Base-by-base conservation (phyloP, 2,888 invertebrate genomes). In the Portevinia maculata region DNA sequence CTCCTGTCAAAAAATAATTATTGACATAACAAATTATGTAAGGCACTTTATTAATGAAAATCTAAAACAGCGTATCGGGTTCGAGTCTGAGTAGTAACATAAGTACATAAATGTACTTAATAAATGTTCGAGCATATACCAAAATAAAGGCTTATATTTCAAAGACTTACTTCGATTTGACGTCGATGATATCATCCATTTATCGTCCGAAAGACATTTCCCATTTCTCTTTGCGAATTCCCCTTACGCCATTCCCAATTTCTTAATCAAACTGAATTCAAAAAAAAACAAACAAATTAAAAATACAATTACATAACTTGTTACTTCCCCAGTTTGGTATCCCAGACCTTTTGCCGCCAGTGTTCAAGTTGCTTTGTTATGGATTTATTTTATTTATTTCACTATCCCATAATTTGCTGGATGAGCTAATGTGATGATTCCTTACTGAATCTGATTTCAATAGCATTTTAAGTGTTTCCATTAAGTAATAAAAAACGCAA, bases 391-490 rank as follows among this genome's bases (percentile, higher is more conserved):
- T n/a, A 52, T 59, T 21, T 21, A 21, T 59, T 41, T 52, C 41
- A 13, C n/a, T 37, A 15, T 15, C 17, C 39, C 19, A 8, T 30
- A 19, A 39, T 19, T 28, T 41, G 17, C 28, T 28, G 39, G 17
- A 9, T 37, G 4, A 50, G 17, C 41, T 13, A 39, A n/a, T n/a
- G n/a, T n/a, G n/a, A n/a, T 32, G 19, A 19, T 44, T 15, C 13
- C 52, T n/a, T 7, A 1, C 19, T 21, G 19, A 28, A 52, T 13
- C 52, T 30, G 39, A 55, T 9, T 9, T 62, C 37, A 55, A 55
- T 48, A 34, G 53, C 62, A 53, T 71, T 71, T 44, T 41, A 60
- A 71, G 52, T 71, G 60, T 52, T 62, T 46, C 44, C 53, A 53
- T 62, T 62, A 62, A 37, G 44, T 34, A 34, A 53, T 55, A 9